A percentile compares a stretch with the other conserved stretches of the same genome.
phyloP scores from a whole-genome alignment of 2,113 vertebrate genomes.

The Eulacestoma nigropectus region DNA sequence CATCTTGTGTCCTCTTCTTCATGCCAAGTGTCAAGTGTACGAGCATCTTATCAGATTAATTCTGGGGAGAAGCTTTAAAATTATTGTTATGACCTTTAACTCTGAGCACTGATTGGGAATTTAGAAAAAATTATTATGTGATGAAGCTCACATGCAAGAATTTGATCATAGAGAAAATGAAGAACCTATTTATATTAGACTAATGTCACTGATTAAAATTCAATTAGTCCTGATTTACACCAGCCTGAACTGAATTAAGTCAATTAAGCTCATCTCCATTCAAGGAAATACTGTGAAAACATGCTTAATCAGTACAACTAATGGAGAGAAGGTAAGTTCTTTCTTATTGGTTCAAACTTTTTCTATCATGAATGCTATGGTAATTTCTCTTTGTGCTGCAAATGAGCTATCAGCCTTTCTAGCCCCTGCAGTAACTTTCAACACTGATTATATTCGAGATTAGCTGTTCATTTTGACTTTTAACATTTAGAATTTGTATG shows the following conservation, averaged over 20 bases:
- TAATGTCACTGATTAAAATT: neutral
- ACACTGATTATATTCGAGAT: neutral
- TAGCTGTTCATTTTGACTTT: neutral
- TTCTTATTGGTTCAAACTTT: neutral
- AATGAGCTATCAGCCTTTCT: neutral
- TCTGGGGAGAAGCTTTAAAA: neutral
- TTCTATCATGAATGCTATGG: neutral
- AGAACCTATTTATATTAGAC: neutral
- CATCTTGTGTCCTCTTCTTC: neutral
- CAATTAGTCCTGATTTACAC: conserved; percentile 5
- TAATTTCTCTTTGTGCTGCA: neutral
- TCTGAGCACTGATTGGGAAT: neutral
- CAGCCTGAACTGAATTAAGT: neutral
- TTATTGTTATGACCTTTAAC: neutral
- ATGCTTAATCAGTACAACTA: neutral
- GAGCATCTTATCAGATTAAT: neutral
- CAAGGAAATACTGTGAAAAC: neutral
- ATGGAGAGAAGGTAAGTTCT: neutral
- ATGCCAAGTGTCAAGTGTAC: neutral
- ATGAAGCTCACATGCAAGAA: neutral
- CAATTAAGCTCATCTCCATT: neutral
- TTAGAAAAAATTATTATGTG: neutral
- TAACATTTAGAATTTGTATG: neutral
- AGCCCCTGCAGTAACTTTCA: neutral
- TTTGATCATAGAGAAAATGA: neutral